Conservation (phyloP, 2,113 vertebrate genomes). For the Elephantulus edwardii region DNA sequence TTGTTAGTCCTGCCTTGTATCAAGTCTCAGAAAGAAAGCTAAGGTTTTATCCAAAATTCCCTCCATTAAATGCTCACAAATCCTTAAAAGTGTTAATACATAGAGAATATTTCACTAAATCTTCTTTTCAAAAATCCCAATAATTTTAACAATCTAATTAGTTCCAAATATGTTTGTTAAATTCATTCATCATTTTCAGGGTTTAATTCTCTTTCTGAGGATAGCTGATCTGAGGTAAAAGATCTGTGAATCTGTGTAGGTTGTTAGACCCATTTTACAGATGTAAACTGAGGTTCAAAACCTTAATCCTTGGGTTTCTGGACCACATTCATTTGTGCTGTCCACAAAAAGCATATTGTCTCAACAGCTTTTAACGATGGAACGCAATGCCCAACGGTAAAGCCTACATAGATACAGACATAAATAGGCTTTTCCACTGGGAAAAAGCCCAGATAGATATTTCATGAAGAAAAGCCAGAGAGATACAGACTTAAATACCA, state of each 20-base stretch:
- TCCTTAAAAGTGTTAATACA: not conserved
- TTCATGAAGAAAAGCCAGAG: not conserved
- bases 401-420: not conserved
- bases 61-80: not conserved
- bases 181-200: not conserved
- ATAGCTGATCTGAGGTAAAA: not conserved
- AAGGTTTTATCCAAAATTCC: not conserved
- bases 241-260: not conserved
- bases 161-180: not conserved
- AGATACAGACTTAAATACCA: not conserved
- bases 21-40: not conserved
- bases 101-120: not conserved
- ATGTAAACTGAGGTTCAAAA: not conserved
- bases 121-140: constrained; percentile 6
- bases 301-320: not conserved
- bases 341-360: not conserved
- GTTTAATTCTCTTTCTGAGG: not conserved
- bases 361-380: not conserved
- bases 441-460: too few relatives aligned
- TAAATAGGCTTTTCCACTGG: too few relatives aligned
- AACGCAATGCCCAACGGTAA: not conserved
- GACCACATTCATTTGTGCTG: not conserved
- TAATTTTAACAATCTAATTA: not conserved
- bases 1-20: constrained; percentile 16
- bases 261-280: not conserved